These are phyloP conservation scores for Ciconia nigra DNA, from an alignment of 2,797 vertebrate genomes.

Conservation along the genomic window DNA sequence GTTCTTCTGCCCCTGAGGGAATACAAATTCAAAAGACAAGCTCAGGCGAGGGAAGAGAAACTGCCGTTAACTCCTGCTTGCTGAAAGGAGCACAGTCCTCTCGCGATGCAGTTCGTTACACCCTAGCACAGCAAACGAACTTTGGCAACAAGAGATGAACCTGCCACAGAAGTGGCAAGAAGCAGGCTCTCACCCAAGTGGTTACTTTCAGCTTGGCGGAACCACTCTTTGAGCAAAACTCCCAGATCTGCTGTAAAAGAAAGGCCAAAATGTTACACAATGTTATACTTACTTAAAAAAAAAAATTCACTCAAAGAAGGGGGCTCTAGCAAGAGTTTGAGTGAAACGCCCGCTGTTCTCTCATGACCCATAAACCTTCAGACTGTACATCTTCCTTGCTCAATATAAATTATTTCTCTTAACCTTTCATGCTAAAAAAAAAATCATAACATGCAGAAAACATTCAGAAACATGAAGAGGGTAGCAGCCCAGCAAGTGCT, in stretches of 20 bases:
- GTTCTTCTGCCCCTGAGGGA: neutral
- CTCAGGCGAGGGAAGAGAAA: neutral
- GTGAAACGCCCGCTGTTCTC: neutral
- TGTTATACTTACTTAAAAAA: neutral
- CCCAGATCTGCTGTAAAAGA: neutral
- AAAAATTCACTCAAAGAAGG: neutral
- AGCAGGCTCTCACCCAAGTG: neutral
- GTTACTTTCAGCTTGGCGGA: neutral
- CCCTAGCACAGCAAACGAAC: neutral
- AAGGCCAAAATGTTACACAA: neutral
- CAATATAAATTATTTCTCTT: neutral
- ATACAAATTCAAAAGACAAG: neutral
- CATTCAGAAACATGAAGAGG: neutral
- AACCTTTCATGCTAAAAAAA: neutral
- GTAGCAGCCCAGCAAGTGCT: neutral
- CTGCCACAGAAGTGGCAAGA: neutral
- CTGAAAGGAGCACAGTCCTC: neutral
- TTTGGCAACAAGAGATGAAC: neutral
- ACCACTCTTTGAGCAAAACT: neutral
- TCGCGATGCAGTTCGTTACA: neutral
- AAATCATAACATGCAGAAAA: neutral
- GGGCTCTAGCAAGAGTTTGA: neutral
- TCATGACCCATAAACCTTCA: neutral
- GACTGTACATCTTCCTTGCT: neutral
- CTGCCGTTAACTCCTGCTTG: neutral